Percentiles rank a stretch among this genome's conserved stretches.
These are phyloP conservation scores for Motacilla tschutschensis DNA, from an alignment of 2,113 vertebrate genomes.

Conservation along the genomic window DNA sequence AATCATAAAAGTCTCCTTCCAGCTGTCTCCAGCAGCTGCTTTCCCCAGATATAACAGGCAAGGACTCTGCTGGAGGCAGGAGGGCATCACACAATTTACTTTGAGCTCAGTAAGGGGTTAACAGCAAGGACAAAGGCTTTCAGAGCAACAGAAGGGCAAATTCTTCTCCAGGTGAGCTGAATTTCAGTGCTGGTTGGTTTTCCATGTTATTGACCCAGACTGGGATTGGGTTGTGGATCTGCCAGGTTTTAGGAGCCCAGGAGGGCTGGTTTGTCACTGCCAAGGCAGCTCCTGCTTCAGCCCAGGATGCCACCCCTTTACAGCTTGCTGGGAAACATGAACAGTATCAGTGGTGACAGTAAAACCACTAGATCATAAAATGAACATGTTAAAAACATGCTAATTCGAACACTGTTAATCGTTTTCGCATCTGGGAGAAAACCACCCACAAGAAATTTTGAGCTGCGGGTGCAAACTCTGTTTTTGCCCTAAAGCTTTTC, in stretches of 20 bases:
- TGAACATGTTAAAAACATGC: neutral
- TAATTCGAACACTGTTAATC: neutral
- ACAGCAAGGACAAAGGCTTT: neutral
- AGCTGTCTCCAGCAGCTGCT: neutral
- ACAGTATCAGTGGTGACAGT: neutral
- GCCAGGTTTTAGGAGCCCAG: neutral
- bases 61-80: neutral
- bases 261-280: neutral
- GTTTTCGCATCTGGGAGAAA: neutral
- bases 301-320: neutral
- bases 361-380: neutral
- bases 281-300: neutral
- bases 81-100: neutral
- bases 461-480: fast-evolving
- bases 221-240: neutral
- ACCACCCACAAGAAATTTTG: neutral
- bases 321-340: neutral
- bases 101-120: neutral
- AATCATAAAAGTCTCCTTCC: neutral
- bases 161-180: neutral
- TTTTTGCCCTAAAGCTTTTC: neutral
- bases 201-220: neutral
- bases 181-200: neutral
- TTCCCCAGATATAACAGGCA: neutral
- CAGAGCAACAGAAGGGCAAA: neutral